Percentiles rank a stretch among this genome's conserved stretches.
Conservation (phyloP, 2,888 invertebrate species). For the Lasioglossum oenotherae region DNA sequence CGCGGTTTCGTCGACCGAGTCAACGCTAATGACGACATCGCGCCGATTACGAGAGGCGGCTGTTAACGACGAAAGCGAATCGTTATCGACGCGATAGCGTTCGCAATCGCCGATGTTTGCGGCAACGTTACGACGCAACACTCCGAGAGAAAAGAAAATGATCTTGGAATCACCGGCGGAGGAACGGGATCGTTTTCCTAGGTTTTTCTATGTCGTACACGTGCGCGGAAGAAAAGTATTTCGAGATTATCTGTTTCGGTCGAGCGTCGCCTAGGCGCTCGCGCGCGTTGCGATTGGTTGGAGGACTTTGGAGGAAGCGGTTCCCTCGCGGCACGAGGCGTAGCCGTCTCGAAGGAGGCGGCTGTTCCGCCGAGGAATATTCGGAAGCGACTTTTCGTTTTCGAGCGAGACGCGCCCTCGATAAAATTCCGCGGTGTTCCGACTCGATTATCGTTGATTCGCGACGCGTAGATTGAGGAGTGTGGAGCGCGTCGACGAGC, state of each 20-base stretch:
- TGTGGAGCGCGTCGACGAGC: not conserved
- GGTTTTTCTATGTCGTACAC: not conserved
- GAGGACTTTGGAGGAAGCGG: not conserved
- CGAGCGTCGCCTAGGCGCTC: not conserved
- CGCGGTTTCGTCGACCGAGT: not conserved
- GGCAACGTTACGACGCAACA: not conserved
- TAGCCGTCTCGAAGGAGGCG: not conserved
- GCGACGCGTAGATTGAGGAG: not conserved
- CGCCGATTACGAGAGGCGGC: not conserved
- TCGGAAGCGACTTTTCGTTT: not conserved
- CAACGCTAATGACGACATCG: not conserved
- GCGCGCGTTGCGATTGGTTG: not conserved
- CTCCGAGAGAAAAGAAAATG: not conserved
- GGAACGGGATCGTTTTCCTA: not conserved
- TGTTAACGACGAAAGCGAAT: not conserved
- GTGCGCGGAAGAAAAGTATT: not conserved
- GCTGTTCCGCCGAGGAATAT: not conserved
- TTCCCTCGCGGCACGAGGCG: not conserved
- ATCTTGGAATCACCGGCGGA: not conserved
- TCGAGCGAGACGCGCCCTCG: not conserved
- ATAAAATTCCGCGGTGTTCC: not conserved
- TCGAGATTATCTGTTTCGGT: not conserved
- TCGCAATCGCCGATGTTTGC: not conserved
- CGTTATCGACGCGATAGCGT: constrained; percentile 17
- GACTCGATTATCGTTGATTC: not conserved